Evolutionary conservation across 2,797 vertebrate genomes (phyloP).

Genomic region (Scyliorhinus canicula): DNA sequence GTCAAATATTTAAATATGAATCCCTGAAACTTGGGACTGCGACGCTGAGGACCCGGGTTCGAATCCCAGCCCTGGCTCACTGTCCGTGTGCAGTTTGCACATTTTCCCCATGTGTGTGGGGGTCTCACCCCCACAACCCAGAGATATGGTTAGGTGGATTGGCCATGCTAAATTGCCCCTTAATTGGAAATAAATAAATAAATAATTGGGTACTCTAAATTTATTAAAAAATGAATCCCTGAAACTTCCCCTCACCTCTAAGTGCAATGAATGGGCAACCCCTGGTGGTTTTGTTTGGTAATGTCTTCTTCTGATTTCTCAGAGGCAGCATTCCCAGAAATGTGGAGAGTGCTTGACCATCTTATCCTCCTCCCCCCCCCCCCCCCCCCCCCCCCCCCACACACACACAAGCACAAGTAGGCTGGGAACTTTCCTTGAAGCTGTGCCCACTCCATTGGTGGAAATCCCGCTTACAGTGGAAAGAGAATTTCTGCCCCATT

Average conservation of each 20-base stretch:
- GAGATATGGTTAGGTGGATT: too few relatives aligned
- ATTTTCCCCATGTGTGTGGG: too few relatives aligned
- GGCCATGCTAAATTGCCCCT: too few relatives aligned
- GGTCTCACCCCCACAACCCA: too few relatives aligned
- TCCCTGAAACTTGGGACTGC: too few relatives aligned
- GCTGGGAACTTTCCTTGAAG: not conserved
- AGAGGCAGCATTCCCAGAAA: not conserved
- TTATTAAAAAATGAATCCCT: not conserved
- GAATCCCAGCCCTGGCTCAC: too few relatives aligned
- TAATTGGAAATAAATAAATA: too few relatives aligned
- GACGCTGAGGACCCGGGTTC: too few relatives aligned
- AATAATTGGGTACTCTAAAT: too few relatives aligned
- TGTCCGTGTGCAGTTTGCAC: too few relatives aligned
- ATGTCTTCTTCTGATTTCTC: not conserved
- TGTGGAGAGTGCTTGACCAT: not conserved
- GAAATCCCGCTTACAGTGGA: not conserved
- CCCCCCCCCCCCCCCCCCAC: too few relatives aligned
- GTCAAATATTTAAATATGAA: not conserved
- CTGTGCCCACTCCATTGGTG: not conserved
- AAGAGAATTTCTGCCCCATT: not conserved
- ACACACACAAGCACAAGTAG: not conserved
- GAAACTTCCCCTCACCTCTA: not conserved
- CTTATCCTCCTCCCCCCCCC: not conserved
- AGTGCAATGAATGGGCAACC: not conserved
- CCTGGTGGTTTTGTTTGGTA: not conserved